Evolutionary conservation across 2,113 vertebrate species (phyloP).

Genomic region (Pedetes capensis): DNA sequence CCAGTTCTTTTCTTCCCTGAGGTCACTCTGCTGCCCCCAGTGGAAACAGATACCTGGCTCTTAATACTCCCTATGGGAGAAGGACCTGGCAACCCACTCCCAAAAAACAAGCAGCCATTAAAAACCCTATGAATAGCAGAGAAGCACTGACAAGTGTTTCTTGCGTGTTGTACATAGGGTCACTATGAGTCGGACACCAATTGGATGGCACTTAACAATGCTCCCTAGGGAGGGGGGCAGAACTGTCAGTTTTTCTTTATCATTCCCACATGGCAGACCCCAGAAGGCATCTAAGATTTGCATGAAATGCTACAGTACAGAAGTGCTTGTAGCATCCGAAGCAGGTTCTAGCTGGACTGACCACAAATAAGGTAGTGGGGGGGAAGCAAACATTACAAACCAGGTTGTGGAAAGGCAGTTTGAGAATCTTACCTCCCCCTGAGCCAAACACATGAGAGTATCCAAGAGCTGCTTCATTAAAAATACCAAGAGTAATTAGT

Average conservation of each 20-base stretch:
- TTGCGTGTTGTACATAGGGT: too few relatives aligned
- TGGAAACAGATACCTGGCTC: background rate
- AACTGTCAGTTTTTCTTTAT: background rate
- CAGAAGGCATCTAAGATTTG: background rate
- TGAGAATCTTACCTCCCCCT: background rate
- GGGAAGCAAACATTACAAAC: accelerated
- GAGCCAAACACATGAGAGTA: background rate
- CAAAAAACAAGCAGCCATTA: too few relatives aligned
- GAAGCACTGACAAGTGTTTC: too few relatives aligned
- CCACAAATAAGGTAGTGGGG: background rate
- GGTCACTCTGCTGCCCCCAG: accelerated
- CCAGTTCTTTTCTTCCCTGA: accelerated
- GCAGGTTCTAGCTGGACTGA: accelerated
- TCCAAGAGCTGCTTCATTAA: background rate
- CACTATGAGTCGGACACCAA: too few relatives aligned
- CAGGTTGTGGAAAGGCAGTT: background rate
- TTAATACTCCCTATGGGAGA: accelerated
- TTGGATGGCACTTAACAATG: too few relatives aligned
- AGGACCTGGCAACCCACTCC: too few relatives aligned
- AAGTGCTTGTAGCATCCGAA: background rate
- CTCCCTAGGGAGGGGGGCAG: background rate
- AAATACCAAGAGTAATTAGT: too few relatives aligned
- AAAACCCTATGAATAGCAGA: too few relatives aligned
- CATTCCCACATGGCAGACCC: background rate
- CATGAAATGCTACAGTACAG: accelerated